Evolutionary conservation across 2,888 invertebrate species (phyloP).

Genomic region (Chalcis sispes): DNA sequence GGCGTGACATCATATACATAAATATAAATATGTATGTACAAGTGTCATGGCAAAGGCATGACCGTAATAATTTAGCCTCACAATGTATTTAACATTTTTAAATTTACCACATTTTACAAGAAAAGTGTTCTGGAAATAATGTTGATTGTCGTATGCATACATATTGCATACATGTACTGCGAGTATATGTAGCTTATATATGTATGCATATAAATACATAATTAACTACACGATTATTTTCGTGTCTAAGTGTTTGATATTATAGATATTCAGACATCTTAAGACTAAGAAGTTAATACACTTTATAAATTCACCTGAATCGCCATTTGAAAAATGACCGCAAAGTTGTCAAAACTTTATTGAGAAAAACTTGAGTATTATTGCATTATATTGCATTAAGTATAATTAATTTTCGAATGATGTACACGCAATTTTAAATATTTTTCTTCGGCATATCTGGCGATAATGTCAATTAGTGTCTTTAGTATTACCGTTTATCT

Average conservation of each 20-base stretch:
- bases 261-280: conserved; percentile 48
- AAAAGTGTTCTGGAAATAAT: conserved; percentile 27
- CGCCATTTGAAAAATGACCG: conserved; percentile 29
- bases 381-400: conserved; percentile 50
- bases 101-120: conserved; percentile 29
- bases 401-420: conserved; percentile 56
- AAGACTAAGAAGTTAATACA: conserved; percentile 49
- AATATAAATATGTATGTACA: conserved; percentile 30
- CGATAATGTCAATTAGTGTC: conserved; percentile 55
- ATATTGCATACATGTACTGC: not conserved
- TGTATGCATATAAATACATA: conserved; percentile 13
- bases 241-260: conserved; percentile 54
- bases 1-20: conserved; percentile 25
- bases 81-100: conserved; percentile 22
- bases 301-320: conserved; percentile 25
- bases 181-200: not conserved
- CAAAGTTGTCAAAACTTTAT: conserved; percentile 42
- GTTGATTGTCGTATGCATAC: conserved; percentile 18
- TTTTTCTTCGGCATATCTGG: conserved; percentile 60
- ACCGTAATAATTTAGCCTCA: conserved; percentile 26
- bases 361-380: conserved; percentile 47
- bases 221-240: conserved; percentile 37
- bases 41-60: conserved; percentile 39
- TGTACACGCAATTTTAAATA: conserved; percentile 57
- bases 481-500: conserved; percentile 55